phyloP scores from a whole-genome alignment of 2,797 vertebrate genomes.

The Anniella stebbinsi region DNA sequence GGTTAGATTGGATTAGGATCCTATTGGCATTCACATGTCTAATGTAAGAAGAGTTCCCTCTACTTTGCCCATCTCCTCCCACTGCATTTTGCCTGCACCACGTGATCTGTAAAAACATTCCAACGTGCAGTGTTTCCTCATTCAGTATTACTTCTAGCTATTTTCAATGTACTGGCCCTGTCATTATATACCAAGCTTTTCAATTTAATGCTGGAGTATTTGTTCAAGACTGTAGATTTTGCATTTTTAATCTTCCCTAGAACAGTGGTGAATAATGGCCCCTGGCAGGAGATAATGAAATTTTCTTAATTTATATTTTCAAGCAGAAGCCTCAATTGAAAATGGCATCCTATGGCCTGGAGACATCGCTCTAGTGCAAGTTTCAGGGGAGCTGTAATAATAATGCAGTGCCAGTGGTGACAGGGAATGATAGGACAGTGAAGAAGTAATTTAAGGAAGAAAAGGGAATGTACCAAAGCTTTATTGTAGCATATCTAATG shows the following conservation, averaged over 20 bases:
- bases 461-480: conserved; percentile 81
- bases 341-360: conserved; percentile 81
- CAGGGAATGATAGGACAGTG: conserved; percentile 81
- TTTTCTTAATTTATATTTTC: conserved; percentile 90
- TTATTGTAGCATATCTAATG: conserved; percentile 91
- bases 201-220: conserved; percentile 77
- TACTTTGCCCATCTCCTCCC: background rate
- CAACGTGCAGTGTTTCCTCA: conserved; percentile 42
- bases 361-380: conserved; percentile 79
- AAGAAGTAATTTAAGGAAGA: conserved; percentile 86
- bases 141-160: conserved; percentile 51
- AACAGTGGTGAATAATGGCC: conserved; percentile 86
- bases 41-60: background rate
- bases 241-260: conserved; percentile 84
- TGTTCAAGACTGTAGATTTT: conserved; percentile 80
- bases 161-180: conserved; percentile 65
- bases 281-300: conserved; percentile 87
- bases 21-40: background rate
- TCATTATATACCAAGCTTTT: conserved; percentile 73
- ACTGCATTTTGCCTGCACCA: background rate
- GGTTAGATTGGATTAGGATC: background rate
- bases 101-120: conserved; percentile 20
- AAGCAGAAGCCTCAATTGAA: conserved; percentile 82
- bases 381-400: conserved; percentile 83
- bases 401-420: conserved; percentile 80